phyloP scores from a whole-genome alignment of 2,113 vertebrate genomes.

The Vicugna pacos region DNA sequence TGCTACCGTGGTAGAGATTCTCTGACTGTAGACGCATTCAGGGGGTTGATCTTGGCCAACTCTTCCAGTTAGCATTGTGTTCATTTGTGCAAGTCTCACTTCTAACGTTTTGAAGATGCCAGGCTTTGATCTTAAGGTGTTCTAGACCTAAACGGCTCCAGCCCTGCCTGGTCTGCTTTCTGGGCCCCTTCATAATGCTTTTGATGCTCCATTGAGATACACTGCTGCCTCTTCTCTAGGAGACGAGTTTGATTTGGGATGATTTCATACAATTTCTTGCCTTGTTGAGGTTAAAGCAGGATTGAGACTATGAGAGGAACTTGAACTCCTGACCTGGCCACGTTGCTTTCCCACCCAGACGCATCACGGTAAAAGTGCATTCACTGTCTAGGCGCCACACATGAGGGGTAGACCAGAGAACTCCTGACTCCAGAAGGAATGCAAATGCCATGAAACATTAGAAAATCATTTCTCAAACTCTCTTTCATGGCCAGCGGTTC shows the following conservation, averaged over 20 bases:
- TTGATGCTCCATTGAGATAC: background rate
- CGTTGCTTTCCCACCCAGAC: background rate
- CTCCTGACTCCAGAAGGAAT: background rate
- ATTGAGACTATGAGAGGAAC: background rate
- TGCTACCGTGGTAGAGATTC: background rate
- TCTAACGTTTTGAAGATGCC: background rate
- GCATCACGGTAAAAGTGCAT: background rate
- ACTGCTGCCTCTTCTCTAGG: background rate
- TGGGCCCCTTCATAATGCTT: accelerated
- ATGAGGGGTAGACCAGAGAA: background rate
- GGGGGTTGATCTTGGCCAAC: background rate
- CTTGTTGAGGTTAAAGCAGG: background rate
- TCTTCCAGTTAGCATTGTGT: background rate
- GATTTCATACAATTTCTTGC: background rate
- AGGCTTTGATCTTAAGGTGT: background rate
- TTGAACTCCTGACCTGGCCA: background rate
- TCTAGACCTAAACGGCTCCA: background rate
- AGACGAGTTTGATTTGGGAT: background rate
- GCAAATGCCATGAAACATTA: background rate
- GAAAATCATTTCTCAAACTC: background rate
- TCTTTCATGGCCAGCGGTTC: background rate
- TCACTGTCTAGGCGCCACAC: background rate
- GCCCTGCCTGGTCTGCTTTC: background rate
- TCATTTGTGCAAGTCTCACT: background rate
- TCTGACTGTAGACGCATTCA: background rate